Evolutionary conservation across 2,797 vertebrate genomes (phyloP).

Genomic region (Malurus leucopterus): DNA sequence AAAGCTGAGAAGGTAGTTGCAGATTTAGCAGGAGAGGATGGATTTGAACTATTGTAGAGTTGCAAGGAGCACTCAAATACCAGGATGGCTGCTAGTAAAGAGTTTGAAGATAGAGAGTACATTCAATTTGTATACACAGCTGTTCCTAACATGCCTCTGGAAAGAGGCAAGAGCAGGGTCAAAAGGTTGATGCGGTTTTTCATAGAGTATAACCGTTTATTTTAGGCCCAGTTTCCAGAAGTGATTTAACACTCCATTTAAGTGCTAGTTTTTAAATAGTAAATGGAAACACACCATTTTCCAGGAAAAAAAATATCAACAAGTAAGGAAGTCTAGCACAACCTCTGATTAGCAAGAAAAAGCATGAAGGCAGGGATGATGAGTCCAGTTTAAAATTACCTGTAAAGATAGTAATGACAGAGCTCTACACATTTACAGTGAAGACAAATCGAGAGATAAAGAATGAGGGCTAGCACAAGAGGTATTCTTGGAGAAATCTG

Average conservation of each 20-base stretch:
- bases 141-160: conserved; percentile 15
- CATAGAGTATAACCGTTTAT: conserved; percentile 30
- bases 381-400: background rate
- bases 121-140: conserved; percentile 52
- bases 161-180: conserved; percentile 31
- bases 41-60: background rate
- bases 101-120: background rate
- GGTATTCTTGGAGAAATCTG: background rate
- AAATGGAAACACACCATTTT: conserved; percentile 6
- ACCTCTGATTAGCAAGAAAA: background rate
- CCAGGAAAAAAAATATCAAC: conserved; percentile 19
- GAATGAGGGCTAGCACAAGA: background rate
- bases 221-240: conserved; percentile 44
- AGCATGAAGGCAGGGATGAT: background rate
- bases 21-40: background rate
- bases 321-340: conserved; percentile 1
- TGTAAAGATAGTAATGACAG: background rate
- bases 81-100: background rate
- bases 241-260: conserved; percentile 48
- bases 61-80: background rate
- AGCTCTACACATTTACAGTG: background rate
- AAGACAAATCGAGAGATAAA: background rate
- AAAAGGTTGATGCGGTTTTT: conserved; percentile 35
- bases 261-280: conserved; percentile 38
- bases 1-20: background rate